Base-by-base conservation (phyloP, 2,113 vertebrate genomes). In the Vulpes vulpes region DNA sequence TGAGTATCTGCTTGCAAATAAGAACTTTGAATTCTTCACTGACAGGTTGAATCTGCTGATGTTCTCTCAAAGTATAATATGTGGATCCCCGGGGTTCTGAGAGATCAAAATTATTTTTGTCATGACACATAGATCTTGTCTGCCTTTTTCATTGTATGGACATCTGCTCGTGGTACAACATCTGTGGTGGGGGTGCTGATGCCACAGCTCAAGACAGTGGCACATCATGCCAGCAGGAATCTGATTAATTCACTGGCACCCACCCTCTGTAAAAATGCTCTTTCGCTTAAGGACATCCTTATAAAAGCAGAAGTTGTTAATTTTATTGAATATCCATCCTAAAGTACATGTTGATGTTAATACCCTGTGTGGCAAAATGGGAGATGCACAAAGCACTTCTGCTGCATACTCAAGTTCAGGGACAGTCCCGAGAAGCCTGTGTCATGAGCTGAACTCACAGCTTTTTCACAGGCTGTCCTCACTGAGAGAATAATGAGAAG, bases 111-210 rank as follows among this genome's bases (percentile, higher is more conserved):
- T 57, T n/a, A 51, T 35, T 89, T 80, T 76, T 7, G 2, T 19
- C n/a, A 74, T 10, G n/a, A 53, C 20, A 69, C 20, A 16, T 25
- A 76, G 59, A 89, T 25, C 25, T 16, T 5, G 53, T 8, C 5
- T 16, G 67, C 11, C 22, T 27, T 25, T 51, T 73, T 43, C 0
- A 19, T 49, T 2, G 20, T 19, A 22, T 10, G 23, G 32, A 82
- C 64, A 5, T 9, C 7, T 35, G 35, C 69, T 51, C 16, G 35
- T 5, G 30, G 69, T 25, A 12, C 5, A 35, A 51, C 73, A 53
- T 25, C 11, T 25, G 2, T 1, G 16, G 3, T 2, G 38, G 32
- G 20, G 27, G 30, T 1, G 3, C 32, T 11, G 20, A 30, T 2
- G 76, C 32, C 16, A 17, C 0, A 10, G 51, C n/a, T 27, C 43